Evolutionary conservation across 1,140 invertebrate species (phyloP), one percentile per base, ranked within the genome.

Genomic region (Littorina saxatilis): DNA sequence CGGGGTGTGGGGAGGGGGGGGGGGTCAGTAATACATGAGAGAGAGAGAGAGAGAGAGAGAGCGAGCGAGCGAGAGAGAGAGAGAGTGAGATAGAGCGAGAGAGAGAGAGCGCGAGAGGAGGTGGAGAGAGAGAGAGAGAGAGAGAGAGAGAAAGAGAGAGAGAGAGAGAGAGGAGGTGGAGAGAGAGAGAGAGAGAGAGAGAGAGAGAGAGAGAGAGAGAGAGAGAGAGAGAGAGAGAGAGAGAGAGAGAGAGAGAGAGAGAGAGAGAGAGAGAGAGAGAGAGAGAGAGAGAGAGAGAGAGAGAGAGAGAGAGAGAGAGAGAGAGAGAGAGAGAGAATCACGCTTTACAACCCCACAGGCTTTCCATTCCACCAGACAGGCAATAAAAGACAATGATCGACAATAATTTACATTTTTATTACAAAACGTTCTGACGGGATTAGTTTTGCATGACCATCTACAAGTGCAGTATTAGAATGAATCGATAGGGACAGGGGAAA

Each of bases 401-500:
- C 58, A 43, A 55, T 43, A 66, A 79, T 66, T 79, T 79, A 58
- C 58, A 79, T 68, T 50, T 66, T 58, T 80, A 72, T 72, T 68
- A 73, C 70, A 73, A 73, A 73, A 73, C 20, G 37, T 73, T 73
- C 20, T 29, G 43, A 68, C 66, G 37, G 70, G 70, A 73, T 73
- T 73, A 73, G 70, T 73, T 73, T 73, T 43, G 70, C 70, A 73
- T 73, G 70, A 37, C 70, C 70, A 73, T 55, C 39, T 68, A 61
- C 39, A 79, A 55, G 81, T 63, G 66, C 66, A 58, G 63, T n/a
- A n/a, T n/a, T 39, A 43, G 9, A 40, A 40, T n/a, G 39, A 39
- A 27, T 1, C 3, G 40, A 73, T 7, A n/a, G 37, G 39, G 37
- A 35, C 17, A 70, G 66, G 35, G 66, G 7, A 37, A 70, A 32